These are phyloP conservation scores for Dryobota labecula DNA, from an alignment of 2,888 invertebrate genomes.

Conservation along the genomic window DNA sequence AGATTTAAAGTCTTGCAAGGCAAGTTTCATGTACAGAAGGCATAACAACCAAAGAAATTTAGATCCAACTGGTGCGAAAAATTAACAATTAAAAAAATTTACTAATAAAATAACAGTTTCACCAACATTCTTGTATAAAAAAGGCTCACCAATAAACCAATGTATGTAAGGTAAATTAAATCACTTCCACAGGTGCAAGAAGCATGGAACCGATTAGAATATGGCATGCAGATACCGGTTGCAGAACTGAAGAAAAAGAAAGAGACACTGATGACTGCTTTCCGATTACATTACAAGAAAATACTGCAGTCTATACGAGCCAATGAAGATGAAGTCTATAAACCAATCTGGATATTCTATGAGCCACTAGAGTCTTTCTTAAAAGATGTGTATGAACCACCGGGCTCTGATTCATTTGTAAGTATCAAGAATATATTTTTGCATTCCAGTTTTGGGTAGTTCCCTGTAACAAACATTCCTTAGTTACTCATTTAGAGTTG, in stretches of 20 bases:
- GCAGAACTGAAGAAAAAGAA: conserved; percentile 55
- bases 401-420: conserved; percentile 26
- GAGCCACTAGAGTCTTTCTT: conserved; percentile 50
- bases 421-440: background rate
- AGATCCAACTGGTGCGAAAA: background rate
- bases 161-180: background rate
- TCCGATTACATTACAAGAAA: conserved; percentile 52
- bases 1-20: background rate
- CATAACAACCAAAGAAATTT: background rate
- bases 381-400: conserved; percentile 42
- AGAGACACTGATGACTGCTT: conserved; percentile 56
- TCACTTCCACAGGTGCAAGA: conserved; percentile 49
- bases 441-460: background rate
- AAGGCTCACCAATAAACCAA: background rate
- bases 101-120: too few relatives aligned
- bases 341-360: conserved; percentile 56
- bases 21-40: background rate
- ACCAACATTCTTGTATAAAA: too few relatives aligned
- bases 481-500: too few relatives aligned
- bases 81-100: background rate
- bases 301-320: conserved; percentile 34
- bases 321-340: conserved; percentile 48
- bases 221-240: conserved; percentile 48
- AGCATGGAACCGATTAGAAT: conserved; percentile 53
- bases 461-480: background rate